Evolutionary conservation across 2,888 invertebrate genomes (phyloP).

Genomic region (Patella pellucida): DNA sequence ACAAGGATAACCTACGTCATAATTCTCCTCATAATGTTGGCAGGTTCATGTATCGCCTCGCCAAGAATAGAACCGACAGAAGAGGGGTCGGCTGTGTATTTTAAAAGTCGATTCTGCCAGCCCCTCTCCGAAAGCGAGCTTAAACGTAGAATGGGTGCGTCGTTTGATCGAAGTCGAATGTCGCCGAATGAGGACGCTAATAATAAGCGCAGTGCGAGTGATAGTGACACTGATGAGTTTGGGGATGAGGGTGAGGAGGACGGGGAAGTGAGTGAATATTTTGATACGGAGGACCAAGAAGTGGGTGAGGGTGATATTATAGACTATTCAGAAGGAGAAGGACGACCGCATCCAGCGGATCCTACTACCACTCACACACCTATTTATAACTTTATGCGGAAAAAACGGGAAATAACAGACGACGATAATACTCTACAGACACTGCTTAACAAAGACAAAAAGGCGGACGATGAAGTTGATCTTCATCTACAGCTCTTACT

Average conservation of each 20-base stretch:
- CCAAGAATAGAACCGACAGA: conserved; percentile 38
- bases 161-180: conserved; percentile 53
- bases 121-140: conserved; percentile 44
- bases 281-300: conserved; percentile 35
- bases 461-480: conserved; percentile 21
- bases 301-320: conserved; percentile 22
- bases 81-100: conserved; percentile 31
- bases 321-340: conserved; percentile 21
- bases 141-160: conserved; percentile 47
- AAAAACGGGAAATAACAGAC: conserved; percentile 8
- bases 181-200: conserved; percentile 40
- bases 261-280: conserved; percentile 32
- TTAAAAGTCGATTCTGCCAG: conserved; percentile 43
- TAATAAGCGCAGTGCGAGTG: conserved; percentile 37
- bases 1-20: conserved; percentile 40
- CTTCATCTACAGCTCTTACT: conserved; percentile 23
- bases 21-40: conserved; percentile 39
- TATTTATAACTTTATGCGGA: conserved; percentile 7
- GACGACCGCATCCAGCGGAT: conserved; percentile 14
- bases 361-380: not conserved
- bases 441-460: conserved; percentile 6
- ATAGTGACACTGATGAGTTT: conserved; percentile 30
- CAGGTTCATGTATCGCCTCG: conserved; percentile 37
- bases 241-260: conserved; percentile 32
- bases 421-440: conserved; percentile 10